Evolutionary conservation across 2,797 vertebrate species (phyloP).

Genomic region (Danio jaintianensis): DNA sequence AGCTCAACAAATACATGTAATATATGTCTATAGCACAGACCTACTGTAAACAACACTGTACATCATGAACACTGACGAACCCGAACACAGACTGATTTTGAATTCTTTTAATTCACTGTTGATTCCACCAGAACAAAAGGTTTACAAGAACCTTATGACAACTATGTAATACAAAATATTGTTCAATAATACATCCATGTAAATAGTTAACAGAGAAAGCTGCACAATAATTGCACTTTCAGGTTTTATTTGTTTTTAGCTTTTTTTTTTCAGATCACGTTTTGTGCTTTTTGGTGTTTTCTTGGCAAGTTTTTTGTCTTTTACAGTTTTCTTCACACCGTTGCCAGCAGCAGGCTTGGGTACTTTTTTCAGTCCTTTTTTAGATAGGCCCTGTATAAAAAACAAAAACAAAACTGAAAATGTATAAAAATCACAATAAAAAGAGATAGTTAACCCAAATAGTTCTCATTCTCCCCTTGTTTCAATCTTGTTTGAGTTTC

Average conservation of each 20-base stretch:
- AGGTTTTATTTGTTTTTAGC: constrained; percentile 65
- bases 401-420: background rate
- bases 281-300: constrained; percentile 58
- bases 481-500: too few species aligned
- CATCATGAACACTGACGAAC: background rate
- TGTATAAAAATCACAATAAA: too few species aligned
- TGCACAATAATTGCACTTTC: background rate
- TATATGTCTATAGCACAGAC: constrained; percentile 15
- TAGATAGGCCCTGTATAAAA: constrained; percentile 55
- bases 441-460: too few species aligned
- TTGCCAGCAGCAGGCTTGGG: constrained; percentile 53
- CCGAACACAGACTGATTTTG: background rate
- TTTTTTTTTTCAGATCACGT: constrained; percentile 67
- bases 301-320: constrained; percentile 61
- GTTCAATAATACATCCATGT: background rate
- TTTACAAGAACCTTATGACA: background rate
- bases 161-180: background rate
- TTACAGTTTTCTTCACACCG: constrained; percentile 54
- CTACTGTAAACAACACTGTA: background rate
- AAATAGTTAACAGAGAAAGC: background rate
- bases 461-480: too few species aligned
- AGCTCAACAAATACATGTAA: constrained; percentile 66
- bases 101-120: constrained; percentile 16
- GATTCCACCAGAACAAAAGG: background rate
- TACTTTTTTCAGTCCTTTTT: constrained; percentile 64